Conservation (phyloP, 2,113 vertebrate species). For the Mustela nigripes region DNA sequence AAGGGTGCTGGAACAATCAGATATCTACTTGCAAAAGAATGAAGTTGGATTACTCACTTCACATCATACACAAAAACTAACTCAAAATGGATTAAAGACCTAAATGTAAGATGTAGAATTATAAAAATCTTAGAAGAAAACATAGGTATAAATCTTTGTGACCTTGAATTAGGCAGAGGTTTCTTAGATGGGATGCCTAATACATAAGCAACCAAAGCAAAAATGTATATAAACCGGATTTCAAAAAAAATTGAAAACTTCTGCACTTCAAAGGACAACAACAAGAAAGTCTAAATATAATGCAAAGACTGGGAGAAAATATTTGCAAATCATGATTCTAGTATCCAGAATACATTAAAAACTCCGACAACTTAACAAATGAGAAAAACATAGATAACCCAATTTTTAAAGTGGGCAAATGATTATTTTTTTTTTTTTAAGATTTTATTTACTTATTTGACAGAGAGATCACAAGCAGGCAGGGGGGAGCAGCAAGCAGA, state of each 20-base stretch:
- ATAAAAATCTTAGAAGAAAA: not conserved
- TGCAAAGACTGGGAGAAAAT: not conserved
- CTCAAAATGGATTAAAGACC: not conserved
- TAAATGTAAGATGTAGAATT: not conserved
- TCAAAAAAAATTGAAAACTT: slow-evolving; percentile 5
- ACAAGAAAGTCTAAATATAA: slow-evolving; percentile 3
- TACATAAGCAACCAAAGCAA: not conserved
- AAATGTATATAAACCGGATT: not conserved
- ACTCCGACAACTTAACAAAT: not conserved
- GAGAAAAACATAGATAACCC: not conserved
- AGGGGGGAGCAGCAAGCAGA: too few species aligned
- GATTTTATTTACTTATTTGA: too few species aligned
- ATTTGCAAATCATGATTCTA: slow-evolving; percentile 35
- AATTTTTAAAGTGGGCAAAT: not conserved
- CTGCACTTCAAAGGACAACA: not conserved
- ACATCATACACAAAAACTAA: not conserved
- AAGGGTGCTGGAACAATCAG: not conserved
- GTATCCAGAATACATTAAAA: slow-evolving; percentile 1
- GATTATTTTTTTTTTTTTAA: not conserved
- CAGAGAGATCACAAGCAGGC: too few species aligned
- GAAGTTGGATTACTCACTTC: not conserved
- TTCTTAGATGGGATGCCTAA: slow-evolving; percentile 5
- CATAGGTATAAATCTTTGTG: not conserved
- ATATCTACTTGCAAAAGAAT: not conserved
- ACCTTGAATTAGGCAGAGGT: not conserved